Base-by-base conservation (phyloP, 2,113 vertebrate genomes). In the Trematocara marginatum region DNA sequence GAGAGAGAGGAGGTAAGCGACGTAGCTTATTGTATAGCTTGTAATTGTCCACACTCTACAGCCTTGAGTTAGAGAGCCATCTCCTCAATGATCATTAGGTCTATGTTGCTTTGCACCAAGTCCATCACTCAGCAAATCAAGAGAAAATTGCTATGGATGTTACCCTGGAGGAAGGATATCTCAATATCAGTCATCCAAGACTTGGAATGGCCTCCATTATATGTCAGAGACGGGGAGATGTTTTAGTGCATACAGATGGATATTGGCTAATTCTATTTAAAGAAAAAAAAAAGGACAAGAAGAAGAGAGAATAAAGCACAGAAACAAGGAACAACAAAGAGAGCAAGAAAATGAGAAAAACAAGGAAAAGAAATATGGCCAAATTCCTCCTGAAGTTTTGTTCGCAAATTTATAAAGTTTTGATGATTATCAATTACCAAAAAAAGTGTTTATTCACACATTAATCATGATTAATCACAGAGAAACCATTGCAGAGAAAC, bases 41-140 rank as follows among this genome's bases (percentile, higher is more conserved):
- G 78, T 90, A 92, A 91, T 92, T 76, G 35, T 81, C 90, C 61
- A 76, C 91, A 86, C 88, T 89, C 89, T 86, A 16, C 56, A 74
- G 92, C 91, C 92, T 92, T 89, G 92, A 93, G 90, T 92, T 80
- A 90, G 84, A 89, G 66, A 86, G 80, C 64, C 88, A 93, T 95
- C 89, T 93, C 74, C 53, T 29, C 91, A 90, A 91, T 80, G 90
- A 93, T 92, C 92, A 94, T 95, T 93, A 91, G 89, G 88, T 90
- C 90, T 81, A 89, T 90, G 90, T 91, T 92, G 85, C 83, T 93
- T 88, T 92, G 79, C 86, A 79, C 26, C 9, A 40, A 92, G 88
- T 90, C 93, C 88, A 93, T 93, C 92, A 71, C 83, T 94, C 92
- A 88, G 90, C 90, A 90, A 94, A 95, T 93, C 92, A 93, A 93